Conservation (phyloP, 2,797 vertebrate species). For the Epinephelus malabaricus region DNA sequence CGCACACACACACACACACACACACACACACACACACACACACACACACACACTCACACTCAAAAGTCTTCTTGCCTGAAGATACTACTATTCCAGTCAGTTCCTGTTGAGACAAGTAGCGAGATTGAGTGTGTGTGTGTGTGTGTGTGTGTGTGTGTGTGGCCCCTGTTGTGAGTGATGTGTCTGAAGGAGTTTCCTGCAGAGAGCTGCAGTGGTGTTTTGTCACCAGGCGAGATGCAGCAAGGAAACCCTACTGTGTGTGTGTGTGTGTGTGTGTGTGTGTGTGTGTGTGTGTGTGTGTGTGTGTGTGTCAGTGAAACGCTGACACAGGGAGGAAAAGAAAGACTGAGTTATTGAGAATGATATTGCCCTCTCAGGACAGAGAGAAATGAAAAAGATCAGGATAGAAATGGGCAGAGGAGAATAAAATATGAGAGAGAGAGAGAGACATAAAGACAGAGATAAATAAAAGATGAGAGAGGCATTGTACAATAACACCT, state of each 20-base stretch:
- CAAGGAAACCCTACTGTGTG: slow-evolving; percentile 27
- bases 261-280: slow-evolving; percentile 21
- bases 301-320: slow-evolving; percentile 1
- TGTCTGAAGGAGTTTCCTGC: slow-evolving; percentile 63
- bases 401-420: neutral
- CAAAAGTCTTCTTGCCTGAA: slow-evolving; percentile 28
- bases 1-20: slow-evolving; percentile 6
- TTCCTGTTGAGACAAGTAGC: slow-evolving; percentile 45
- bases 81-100: slow-evolving; percentile 48
- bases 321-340: slow-evolving; percentile 9
- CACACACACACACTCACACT: neutral
- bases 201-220: slow-evolving; percentile 61
- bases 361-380: slow-evolving; percentile 14
- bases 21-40: slow-evolving; percentile 8
- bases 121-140: neutral
- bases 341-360: slow-evolving; percentile 16
- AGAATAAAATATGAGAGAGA: slow-evolving; percentile 10
- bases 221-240: slow-evolving; percentile 46
- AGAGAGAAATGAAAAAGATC: neutral
- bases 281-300: slow-evolving; percentile 11
- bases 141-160: slow-evolving; percentile 30
- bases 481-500: slow-evolving; percentile 1
- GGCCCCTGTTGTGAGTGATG: slow-evolving; percentile 51
- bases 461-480: slow-evolving; percentile 33
- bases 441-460: slow-evolving; percentile 5